Conservation (phyloP, 2,888 invertebrate genomes). For the Orchesellides sinensis region DNA sequence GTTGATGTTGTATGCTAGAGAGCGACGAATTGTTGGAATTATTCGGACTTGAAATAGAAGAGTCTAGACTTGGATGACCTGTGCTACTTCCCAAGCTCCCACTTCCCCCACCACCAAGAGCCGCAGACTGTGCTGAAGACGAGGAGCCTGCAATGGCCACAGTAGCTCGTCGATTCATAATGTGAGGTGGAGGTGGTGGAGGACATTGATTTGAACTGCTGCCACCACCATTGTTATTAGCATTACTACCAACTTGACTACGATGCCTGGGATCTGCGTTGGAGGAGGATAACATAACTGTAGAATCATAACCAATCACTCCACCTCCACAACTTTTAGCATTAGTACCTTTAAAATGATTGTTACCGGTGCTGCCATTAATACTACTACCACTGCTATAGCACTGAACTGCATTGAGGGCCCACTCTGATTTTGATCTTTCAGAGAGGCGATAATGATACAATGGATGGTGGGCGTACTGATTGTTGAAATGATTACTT, state of each 20-base stretch:
- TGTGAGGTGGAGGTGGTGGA: conserved; percentile 16
- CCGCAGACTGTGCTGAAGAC: background rate
- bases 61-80: conserved; percentile 70
- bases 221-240: conserved; percentile 17
- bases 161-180: conserved; percentile 48
- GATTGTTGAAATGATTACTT: conserved; percentile 16
- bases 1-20: conserved; percentile 33
- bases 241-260: conserved; percentile 26
- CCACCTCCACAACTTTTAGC: conserved; percentile 16
- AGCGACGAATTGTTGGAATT: conserved; percentile 6
- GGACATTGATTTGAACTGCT: conserved; percentile 40
- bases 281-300: background rate
- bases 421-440: conserved; percentile 74
- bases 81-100: background rate
- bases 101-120: conserved; percentile 9
- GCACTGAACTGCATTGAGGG: conserved; percentile 63
- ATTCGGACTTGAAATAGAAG: conserved; percentile 44
- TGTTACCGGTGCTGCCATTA: conserved; percentile 40
- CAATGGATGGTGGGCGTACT: conserved; percentile 59
- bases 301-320: conserved; percentile 11
- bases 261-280: background rate
- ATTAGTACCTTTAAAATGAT: conserved; percentile 44
- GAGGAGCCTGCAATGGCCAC: conserved; percentile 54
- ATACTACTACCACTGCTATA: background rate
- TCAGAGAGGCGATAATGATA: conserved; percentile 69